Evolutionary conservation across 2,888 invertebrate species (phyloP).

Genomic region (Athetis lepigone): DNA sequence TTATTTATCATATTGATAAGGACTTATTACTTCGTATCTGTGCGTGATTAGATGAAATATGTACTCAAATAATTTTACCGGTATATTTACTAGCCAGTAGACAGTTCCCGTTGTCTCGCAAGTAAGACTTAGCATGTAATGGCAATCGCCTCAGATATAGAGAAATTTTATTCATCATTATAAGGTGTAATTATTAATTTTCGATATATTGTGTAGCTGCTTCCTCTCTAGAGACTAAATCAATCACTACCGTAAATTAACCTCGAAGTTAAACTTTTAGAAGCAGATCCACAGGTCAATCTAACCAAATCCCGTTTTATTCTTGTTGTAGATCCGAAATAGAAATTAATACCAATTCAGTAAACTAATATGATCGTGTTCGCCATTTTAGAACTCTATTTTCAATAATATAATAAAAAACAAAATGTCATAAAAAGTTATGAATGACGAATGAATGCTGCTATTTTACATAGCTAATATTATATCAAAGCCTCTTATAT

Average conservation of each 20-base stretch:
- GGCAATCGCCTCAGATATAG: slow-evolving; percentile 65
- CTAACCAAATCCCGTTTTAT: slow-evolving; percentile 18
- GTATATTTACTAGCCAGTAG: slow-evolving; percentile 61
- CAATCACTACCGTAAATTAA: slow-evolving; percentile 61
- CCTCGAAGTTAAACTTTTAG: slow-evolving; percentile 26
- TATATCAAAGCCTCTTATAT: slow-evolving; percentile 55
- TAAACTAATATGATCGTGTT: slow-evolving; percentile 40
- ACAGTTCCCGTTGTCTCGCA: slow-evolving; percentile 59
- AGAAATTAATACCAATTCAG: slow-evolving; percentile 16
- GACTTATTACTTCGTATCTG: slow-evolving; percentile 60
- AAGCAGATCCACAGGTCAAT: slow-evolving; percentile 20
- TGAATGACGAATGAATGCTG: slow-evolving; percentile 33
- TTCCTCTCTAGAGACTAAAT: slow-evolving; percentile 59
- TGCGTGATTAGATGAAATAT: slow-evolving; percentile 57
- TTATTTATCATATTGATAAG: slow-evolving; percentile 71
- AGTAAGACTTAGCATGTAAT: slow-evolving; percentile 59
- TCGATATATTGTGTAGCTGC: slow-evolving; percentile 61
- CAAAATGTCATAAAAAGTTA: slow-evolving; percentile 36
- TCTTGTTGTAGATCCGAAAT: slow-evolving; percentile 6
- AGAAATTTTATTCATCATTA: slow-evolving; percentile 62
- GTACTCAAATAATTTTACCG: slow-evolving; percentile 59
- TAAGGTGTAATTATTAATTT: slow-evolving; percentile 64
- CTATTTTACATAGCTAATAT: slow-evolving; percentile 43
- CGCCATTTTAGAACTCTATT: slow-evolving; percentile 49
- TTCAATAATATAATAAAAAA: slow-evolving; percentile 34